These are phyloP conservation scores for Nysson spinosus DNA, from an alignment of 2,888 invertebrate genomes.

Conservation along the genomic window DNA sequence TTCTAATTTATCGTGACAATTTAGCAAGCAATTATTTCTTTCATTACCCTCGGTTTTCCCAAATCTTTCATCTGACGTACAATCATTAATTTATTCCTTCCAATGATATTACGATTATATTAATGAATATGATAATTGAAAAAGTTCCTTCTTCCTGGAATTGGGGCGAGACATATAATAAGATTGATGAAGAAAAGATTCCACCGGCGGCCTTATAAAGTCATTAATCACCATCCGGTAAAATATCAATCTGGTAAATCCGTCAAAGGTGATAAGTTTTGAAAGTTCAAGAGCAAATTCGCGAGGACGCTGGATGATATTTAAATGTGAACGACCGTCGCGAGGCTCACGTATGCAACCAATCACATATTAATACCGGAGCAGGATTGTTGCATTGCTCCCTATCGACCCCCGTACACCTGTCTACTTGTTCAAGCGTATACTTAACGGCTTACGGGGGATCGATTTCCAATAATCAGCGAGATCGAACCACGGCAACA, in stretches of 20 bases:
- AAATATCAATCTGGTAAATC: constrained; percentile 26
- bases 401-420: constrained; percentile 3
- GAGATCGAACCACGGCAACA: constrained; percentile 53
- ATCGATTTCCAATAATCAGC: constrained; percentile 69
- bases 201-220: not conserved
- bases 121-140: too few relatives aligned
- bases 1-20: too few relatives aligned
- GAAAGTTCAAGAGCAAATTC: constrained; percentile 28
- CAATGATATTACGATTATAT: too few relatives aligned
- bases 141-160: too few relatives aligned
- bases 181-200: too few relatives aligned
- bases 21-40: too few relatives aligned
- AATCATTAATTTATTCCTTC: too few relatives aligned
- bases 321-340: constrained; percentile 64
- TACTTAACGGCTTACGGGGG: constrained; percentile 50
- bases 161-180: too few relatives aligned
- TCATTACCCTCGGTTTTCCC: too few relatives aligned
- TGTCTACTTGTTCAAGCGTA: constrained; percentile 33
- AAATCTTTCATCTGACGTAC: too few relatives aligned
- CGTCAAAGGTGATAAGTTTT: not conserved
- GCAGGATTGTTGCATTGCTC: constrained; percentile 23
- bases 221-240: not conserved
- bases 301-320: constrained; percentile 46
- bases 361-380: constrained; percentile 17
- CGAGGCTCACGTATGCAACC: constrained; percentile 4